Evolutionary conservation across 1,140 invertebrate genomes (phyloP).

Genomic region (Bombus haemorrhoidalis): DNA sequence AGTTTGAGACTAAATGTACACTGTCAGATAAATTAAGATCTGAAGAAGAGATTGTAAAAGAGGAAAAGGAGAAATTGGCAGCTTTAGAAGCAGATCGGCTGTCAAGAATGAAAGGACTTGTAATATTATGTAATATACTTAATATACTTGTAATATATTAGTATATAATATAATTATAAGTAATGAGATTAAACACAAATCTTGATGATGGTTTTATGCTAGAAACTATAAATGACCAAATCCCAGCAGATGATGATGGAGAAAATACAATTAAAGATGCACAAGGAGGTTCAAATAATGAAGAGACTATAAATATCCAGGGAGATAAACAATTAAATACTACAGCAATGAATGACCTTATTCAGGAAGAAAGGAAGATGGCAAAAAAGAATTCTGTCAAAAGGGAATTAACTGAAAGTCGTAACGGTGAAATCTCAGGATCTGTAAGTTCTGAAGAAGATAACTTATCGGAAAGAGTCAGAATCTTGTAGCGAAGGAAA

Average conservation of each 20-base stretch:
- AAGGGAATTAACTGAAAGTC: constrained; percentile 51
- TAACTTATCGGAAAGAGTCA: constrained; percentile 79
- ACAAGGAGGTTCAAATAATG: constrained; percentile 64
- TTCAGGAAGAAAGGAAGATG: constrained; percentile 7
- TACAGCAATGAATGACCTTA: not conserved
- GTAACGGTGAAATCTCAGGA: constrained; percentile 57
- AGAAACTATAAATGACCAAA: constrained; percentile 80
- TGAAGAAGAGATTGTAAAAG: constrained; percentile 91
- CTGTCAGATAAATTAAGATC: constrained; percentile 93
- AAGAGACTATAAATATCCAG: not conserved
- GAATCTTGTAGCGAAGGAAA: constrained; percentile 76
- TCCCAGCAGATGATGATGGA: constrained; percentile 73
- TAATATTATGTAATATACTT: too few relatives aligned
- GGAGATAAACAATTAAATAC: not conserved
- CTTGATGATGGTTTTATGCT: constrained; percentile 88
- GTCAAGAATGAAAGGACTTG: constrained; percentile 88
- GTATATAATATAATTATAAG: constrained; percentile 51
- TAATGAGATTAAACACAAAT: constrained; percentile 80
- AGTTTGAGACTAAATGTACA: constrained; percentile 91
- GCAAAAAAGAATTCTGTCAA: not conserved
- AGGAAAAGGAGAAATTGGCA: constrained; percentile 87
- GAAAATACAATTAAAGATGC: constrained; percentile 81
- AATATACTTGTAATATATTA: constrained; percentile 73
- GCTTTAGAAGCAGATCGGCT: constrained; percentile 86
- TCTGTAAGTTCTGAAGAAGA: constrained; percentile 69